These are phyloP conservation scores for Tretioscincus oriximinensis DNA, from an alignment of 2,113 vertebrate genomes.

Conservation along the genomic window DNA sequence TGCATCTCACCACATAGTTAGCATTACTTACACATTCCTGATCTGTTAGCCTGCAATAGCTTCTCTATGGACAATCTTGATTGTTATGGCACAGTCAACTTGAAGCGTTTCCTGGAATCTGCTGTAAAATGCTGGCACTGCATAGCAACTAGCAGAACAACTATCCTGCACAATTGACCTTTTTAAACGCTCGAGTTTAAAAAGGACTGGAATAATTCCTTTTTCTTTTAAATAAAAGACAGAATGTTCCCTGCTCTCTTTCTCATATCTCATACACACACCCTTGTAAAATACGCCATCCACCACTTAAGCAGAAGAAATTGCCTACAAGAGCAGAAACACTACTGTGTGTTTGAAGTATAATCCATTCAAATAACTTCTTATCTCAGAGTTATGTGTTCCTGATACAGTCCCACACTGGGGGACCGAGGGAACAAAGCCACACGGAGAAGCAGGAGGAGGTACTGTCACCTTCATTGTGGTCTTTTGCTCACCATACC, in stretches of 20 bases:
- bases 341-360: background rate
- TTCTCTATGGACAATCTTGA: conserved; percentile 18
- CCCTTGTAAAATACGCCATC: background rate
- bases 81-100: background rate
- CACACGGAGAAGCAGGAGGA: background rate
- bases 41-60: background rate
- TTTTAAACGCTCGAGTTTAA: background rate
- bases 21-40: conserved; percentile 13
- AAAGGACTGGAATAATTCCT: background rate
- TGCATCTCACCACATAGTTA: background rate
- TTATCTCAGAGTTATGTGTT: background rate
- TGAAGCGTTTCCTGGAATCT: background rate
- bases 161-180: background rate
- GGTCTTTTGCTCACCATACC: background rate
- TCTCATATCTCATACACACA: background rate
- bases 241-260: background rate
- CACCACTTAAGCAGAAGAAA: background rate
- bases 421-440: background rate
- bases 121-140: background rate
- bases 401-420: no score
- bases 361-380: background rate
- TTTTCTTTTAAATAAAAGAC: background rate
- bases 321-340: background rate
- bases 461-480: background rate
- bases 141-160: background rate